phyloP scores from a whole-genome alignment of 1,140 invertebrate genomes.

The Drosophila orena region DNA sequence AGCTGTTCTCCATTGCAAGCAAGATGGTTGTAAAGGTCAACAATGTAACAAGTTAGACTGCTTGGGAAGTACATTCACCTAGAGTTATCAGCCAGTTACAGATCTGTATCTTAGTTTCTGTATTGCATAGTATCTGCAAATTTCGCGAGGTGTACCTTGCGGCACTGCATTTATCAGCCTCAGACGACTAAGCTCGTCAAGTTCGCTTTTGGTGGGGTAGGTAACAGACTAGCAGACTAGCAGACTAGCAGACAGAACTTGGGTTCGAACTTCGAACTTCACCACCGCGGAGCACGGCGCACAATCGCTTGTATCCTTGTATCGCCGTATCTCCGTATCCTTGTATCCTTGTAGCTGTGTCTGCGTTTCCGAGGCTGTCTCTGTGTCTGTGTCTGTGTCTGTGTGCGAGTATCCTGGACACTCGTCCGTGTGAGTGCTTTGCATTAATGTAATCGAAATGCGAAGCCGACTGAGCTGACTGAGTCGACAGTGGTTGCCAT shows the following conservation, averaged over 20 bases:
- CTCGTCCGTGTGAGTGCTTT: slow-evolving; percentile 57
- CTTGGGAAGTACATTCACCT: too few species aligned
- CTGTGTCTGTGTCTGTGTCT: slow-evolving; percentile 6
- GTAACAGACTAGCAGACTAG: slow-evolving; percentile 49
- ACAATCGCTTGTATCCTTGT: slow-evolving; percentile 14
- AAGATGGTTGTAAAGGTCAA: slow-evolving; percentile 23
- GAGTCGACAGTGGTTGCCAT: slow-evolving; percentile 61
- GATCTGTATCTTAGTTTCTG: too few species aligned
- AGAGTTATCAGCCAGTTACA: too few species aligned
- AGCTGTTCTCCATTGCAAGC: slow-evolving; percentile 18
- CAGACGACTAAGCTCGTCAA: slow-evolving; percentile 72
- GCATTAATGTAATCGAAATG: slow-evolving; percentile 83
- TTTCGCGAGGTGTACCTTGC: slow-evolving; percentile 3
- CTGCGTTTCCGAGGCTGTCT: slow-evolving; percentile 1
- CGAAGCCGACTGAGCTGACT: slow-evolving; percentile 53
- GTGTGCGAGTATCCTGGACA: slow-evolving; percentile 5
- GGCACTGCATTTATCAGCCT: slow-evolving; percentile 39
- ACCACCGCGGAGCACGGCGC: slow-evolving; percentile 49
- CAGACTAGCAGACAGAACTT: slow-evolving; percentile 37
- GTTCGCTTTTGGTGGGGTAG: slow-evolving; percentile 81
- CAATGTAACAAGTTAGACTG: slow-evolving; percentile 24
- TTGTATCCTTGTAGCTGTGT: slow-evolving; percentile 26
- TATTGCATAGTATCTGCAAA: too few species aligned
- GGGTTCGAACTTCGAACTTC: slow-evolving; percentile 56
- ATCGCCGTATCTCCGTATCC: not conserved